Percentiles rank a stretch among this genome's conserved stretches.
Evolutionary conservation across 1,140 invertebrate species (phyloP).

Genomic region (Ridgeia piscesae): DNA sequence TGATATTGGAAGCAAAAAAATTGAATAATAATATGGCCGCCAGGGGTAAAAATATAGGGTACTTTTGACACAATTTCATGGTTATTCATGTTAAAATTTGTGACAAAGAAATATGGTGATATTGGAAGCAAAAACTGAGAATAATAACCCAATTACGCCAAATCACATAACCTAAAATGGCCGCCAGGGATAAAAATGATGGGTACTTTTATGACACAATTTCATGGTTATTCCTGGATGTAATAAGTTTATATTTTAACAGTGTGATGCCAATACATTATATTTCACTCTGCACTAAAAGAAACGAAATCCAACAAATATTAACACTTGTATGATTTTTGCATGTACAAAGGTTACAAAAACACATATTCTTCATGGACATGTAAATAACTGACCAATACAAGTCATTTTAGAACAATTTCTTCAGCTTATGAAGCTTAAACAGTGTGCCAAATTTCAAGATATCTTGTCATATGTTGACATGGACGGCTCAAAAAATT

Average conservation of each 20-base stretch:
- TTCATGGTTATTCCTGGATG: slow-evolving; percentile 8
- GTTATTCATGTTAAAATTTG: no score
- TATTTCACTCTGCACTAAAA: background rate
- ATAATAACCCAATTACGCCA: background rate
- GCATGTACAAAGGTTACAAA: background rate
- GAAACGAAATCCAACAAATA: background rate
- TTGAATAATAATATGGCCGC: no score
- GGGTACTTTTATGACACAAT: background rate
- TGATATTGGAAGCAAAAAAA: no score
- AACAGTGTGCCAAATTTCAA: slow-evolving; percentile 23
- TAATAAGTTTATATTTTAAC: slow-evolving; percentile 11
- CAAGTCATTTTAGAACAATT: background rate
- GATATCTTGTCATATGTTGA: slow-evolving; percentile 37
- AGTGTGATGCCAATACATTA: background rate
- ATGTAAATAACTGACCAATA: no score
- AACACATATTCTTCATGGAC: background rate
- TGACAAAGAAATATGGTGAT: background rate
- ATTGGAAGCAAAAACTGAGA: background rate
- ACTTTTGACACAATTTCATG: background rate
- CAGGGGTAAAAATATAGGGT: no score
- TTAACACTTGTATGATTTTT: background rate
- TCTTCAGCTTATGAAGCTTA: slow-evolving; percentile 41
- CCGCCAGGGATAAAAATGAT: background rate
- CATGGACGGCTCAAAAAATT: slow-evolving; percentile 29
- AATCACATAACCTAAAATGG: slow-evolving; percentile 8